Conservation (phyloP, 2,797 vertebrate genomes). For the Serranus cabrilla region DNA sequence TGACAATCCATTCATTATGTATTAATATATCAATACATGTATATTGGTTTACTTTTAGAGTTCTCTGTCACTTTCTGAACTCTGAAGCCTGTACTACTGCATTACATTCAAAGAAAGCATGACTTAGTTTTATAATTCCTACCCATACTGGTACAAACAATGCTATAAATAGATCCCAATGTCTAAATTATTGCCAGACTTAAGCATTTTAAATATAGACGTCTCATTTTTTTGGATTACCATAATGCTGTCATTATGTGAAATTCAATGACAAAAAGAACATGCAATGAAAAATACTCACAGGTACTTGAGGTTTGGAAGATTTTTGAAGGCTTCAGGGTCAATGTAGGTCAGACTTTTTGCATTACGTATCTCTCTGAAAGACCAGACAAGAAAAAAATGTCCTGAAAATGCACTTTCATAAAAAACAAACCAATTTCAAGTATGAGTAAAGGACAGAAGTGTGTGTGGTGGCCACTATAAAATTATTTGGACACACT, state of each 20-base stretch:
- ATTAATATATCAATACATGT: too few relatives aligned
- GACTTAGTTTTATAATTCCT: constrained; percentile 18
- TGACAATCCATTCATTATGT: too few relatives aligned
- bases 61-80: not conserved
- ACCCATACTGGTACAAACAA: constrained; percentile 12
- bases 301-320: constrained; percentile 94
- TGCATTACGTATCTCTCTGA: constrained; percentile 95
- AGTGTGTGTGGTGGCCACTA: not conserved
- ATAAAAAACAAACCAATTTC: constrained; percentile 8
- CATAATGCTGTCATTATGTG: constrained; percentile 28
- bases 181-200: constrained; percentile 40
- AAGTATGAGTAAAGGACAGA: constrained; percentile 4
- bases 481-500: constrained; percentile 11
- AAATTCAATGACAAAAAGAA: constrained; percentile 13
- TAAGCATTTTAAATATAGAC: constrained; percentile 34
- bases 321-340: constrained; percentile 91
- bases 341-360: constrained; percentile 90
- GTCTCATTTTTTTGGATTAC: constrained; percentile 13
- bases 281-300: constrained; percentile 82
- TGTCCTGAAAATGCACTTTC: not conserved
- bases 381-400: constrained; percentile 49
- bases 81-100: constrained; percentile 1
- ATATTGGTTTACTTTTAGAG: too few relatives aligned
- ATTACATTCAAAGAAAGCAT: constrained; percentile 27
- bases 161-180: constrained; percentile 33